Percentiles rank a stretch among this genome's conserved stretches.
phyloP scores from a whole-genome alignment of 2,797 vertebrate species.

The Yasuhikotakia modesta region DNA sequence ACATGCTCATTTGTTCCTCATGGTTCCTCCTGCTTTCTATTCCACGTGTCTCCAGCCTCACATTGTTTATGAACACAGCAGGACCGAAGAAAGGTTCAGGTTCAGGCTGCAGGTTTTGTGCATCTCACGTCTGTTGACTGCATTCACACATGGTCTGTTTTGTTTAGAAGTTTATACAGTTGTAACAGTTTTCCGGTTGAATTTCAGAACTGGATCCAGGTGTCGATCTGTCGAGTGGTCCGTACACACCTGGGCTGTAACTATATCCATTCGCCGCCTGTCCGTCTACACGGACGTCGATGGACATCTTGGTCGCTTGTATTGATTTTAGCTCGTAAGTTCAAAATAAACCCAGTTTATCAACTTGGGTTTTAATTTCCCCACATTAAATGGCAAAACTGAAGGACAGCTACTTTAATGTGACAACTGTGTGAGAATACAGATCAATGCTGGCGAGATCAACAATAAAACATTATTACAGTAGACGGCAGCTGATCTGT shows the following conservation, averaged over 20 bases:
- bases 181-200: constrained; percentile 43
- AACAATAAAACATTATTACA: constrained; percentile 31
- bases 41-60: constrained; percentile 18
- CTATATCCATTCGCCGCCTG: neutral
- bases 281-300: neutral
- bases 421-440: constrained; percentile 25
- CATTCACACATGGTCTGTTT: constrained; percentile 10
- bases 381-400: constrained; percentile 32
- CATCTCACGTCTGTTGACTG: constrained; percentile 24
- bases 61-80: constrained; percentile 29
- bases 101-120: constrained; percentile 6
- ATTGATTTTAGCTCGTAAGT: constrained; percentile 27
- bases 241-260: constrained; percentile 1
- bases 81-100: constrained; percentile 7
- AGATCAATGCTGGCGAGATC: constrained; percentile 42
- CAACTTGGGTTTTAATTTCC: constrained; percentile 34
- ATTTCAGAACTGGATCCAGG: constrained; percentile 16
- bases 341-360: constrained; percentile 25
- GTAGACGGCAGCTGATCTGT: constrained; percentile 28
- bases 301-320: constrained; percentile 28
- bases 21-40: constrained; percentile 23
- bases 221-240: constrained; percentile 3
- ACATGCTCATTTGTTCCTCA: constrained; percentile 23
- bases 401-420: constrained; percentile 32
- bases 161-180: constrained; percentile 3